A percentile compares a stretch with the other conserved stretches of the same genome.
These are phyloP conservation scores for Henicopernis longicauda DNA, from an alignment of 2,113 vertebrate genomes.

Conservation along the genomic window DNA sequence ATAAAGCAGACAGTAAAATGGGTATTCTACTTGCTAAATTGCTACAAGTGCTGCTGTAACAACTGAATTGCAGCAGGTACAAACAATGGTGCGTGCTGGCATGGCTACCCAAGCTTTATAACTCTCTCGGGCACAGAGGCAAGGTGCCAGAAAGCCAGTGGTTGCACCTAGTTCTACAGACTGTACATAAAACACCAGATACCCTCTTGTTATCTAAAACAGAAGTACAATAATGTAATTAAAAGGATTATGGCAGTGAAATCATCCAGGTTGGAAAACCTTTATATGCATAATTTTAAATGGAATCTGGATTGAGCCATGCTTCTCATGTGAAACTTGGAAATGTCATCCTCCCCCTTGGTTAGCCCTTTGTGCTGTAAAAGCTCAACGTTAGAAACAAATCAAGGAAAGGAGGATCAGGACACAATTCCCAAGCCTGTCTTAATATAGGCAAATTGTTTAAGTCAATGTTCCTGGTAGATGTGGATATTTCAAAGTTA, in stretches of 20 bases:
- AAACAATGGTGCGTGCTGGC: not conserved
- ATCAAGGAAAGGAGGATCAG: not conserved
- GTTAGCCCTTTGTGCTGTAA: not conserved
- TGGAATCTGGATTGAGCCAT: not conserved
- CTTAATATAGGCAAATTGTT: not conserved
- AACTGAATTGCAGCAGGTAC: not conserved
- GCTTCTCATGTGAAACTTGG: not conserved
- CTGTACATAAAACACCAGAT: not conserved
- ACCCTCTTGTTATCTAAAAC: not conserved
- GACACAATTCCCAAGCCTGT: not conserved
- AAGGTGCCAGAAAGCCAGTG: not conserved
- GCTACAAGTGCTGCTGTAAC: not conserved
- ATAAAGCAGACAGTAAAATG: constrained; percentile 32
- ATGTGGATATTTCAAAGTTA: not conserved
- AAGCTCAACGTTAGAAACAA: not conserved
- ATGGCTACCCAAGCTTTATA: not conserved
- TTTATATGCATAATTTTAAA: not conserved
- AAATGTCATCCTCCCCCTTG: not conserved
- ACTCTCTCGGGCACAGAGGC: not conserved
- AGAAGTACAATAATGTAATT: not conserved
- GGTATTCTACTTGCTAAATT: not conserved
- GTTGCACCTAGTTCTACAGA: not conserved
- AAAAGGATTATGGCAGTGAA: not conserved
- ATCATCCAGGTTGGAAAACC: not conserved
- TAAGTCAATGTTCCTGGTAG: not conserved